A percentile compares a stretch with the other conserved stretches of the same genome.
phyloP scores from a whole-genome alignment of 2,113 vertebrate genomes.

The Phainopepla nitens region DNA sequence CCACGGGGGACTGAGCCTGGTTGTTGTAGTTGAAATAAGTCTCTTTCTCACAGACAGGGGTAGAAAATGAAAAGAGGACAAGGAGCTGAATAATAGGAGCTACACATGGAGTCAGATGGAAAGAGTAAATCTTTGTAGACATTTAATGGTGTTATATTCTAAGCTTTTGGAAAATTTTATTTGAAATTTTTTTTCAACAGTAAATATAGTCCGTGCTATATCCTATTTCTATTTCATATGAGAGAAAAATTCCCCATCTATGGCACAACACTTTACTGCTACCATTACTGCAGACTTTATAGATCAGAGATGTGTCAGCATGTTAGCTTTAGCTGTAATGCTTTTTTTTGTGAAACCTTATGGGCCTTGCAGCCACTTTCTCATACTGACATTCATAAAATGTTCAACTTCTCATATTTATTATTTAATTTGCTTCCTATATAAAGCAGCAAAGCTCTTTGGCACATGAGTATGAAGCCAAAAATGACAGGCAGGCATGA shows the following conservation, averaged over 20 bases:
- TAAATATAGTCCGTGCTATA: slow-evolving; percentile 62
- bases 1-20: not conserved
- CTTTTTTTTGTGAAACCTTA: slow-evolving; percentile 75
- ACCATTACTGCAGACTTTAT: slow-evolving; percentile 74
- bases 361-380: slow-evolving; percentile 70
- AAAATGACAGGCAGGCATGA: slow-evolving; percentile 66
- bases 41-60: not conserved
- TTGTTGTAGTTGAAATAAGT: not conserved
- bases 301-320: slow-evolving; percentile 75
- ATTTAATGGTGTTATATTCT: slow-evolving; percentile 65
- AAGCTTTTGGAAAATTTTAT: slow-evolving; percentile 68
- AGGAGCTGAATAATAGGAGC: slow-evolving; percentile 23
- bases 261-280: slow-evolving; percentile 68
- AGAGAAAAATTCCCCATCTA: slow-evolving; percentile 68
- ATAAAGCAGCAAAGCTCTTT: slow-evolving; percentile 51
- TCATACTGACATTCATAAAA: slow-evolving; percentile 72
- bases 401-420: slow-evolving; percentile 67
- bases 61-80: not conserved
- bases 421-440: slow-evolving; percentile 74
- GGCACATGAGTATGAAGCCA: slow-evolving; percentile 52
- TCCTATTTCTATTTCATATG: slow-evolving; percentile 65
- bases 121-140: slow-evolving; percentile 62
- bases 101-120: slow-evolving; percentile 48
- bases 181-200: slow-evolving; percentile 66
- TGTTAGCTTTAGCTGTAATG: slow-evolving; percentile 70